These are phyloP conservation scores for Myiopsitta monachus DNA, from an alignment of 2,113 vertebrate species.

Conservation along the genomic window DNA sequence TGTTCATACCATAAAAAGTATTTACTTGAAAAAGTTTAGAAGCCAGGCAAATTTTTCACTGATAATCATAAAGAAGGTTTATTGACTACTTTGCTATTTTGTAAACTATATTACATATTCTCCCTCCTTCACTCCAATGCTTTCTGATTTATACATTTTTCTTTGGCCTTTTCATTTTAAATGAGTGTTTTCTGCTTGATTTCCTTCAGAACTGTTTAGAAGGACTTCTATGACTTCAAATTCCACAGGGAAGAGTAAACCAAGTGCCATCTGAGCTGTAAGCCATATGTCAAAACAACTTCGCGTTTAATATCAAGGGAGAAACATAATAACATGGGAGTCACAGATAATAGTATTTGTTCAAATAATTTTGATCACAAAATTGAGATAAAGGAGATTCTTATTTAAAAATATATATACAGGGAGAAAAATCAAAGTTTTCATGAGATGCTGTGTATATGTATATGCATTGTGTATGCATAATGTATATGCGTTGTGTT, in stretches of 20 bases:
- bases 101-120: neutral
- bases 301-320: neutral
- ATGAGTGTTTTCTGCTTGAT: neutral
- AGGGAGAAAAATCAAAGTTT: neutral
- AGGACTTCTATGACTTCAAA: neutral
- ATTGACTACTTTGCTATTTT: neutral
- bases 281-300: neutral
- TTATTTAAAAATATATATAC: neutral
- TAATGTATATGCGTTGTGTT: neutral
- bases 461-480: too few species aligned
- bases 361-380: neutral
- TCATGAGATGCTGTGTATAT: neutral
- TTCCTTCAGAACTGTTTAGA: neutral
- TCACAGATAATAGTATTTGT: neutral
- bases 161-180: neutral
- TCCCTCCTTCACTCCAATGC: fast-evolving
- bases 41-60: neutral
- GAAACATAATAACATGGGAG: neutral
- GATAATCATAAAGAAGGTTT: neutral
- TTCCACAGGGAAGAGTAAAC: conserved; percentile 34
- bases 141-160: neutral
- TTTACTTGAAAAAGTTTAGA: neutral
- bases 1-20: neutral
- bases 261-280: conserved; percentile 10
- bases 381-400: neutral